A percentile compares a stretch with the other conserved stretches of the same genome.
Conservation (phyloP, 2,113 vertebrate genomes). For the Rallus limicola region DNA sequence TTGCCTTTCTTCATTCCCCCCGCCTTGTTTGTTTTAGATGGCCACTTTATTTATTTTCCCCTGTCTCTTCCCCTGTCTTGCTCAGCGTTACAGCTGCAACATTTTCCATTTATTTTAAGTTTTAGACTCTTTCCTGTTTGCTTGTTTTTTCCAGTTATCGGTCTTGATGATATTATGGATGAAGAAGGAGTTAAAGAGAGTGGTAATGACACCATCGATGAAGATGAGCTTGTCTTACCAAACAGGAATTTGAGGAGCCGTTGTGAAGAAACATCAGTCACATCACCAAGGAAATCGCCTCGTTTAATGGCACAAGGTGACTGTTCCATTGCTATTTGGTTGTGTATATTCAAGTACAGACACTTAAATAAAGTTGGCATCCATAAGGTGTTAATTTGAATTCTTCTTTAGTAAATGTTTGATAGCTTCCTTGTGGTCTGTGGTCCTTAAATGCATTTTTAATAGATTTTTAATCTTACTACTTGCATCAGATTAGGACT, state of each 20-base stretch:
- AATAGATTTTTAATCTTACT: background rate
- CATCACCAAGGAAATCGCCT: slow-evolving; percentile 83
- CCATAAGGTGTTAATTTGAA: background rate
- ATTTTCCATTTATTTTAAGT: background rate
- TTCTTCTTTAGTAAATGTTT: background rate
- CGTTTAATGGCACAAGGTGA: slow-evolving; percentile 85
- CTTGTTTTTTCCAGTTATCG: slow-evolving; percentile 76
- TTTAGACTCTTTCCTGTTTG: slow-evolving; percentile 55
- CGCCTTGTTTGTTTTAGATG: background rate
- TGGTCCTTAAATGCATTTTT: background rate
- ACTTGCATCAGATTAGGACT: background rate
- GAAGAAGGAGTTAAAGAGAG: slow-evolving; percentile 83
- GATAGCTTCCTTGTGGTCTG: background rate
- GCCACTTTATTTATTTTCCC: background rate
- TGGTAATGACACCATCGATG: slow-evolving; percentile 78
- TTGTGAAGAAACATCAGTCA: slow-evolving; percentile 73
- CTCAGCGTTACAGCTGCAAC: background rate
- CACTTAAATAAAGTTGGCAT: background rate
- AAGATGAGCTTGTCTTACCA: slow-evolving; percentile 78
- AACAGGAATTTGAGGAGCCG: slow-evolving; percentile 78
- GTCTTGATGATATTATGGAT: slow-evolving; percentile 84
- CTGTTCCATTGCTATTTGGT: background rate
- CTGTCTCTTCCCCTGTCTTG: background rate
- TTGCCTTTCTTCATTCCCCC: background rate
- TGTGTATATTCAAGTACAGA: background rate